A percentile compares a stretch with the other conserved stretches of the same genome.
phyloP scores from a whole-genome alignment of 2,888 invertebrate species.

The Raillietiella orientalis region DNA sequence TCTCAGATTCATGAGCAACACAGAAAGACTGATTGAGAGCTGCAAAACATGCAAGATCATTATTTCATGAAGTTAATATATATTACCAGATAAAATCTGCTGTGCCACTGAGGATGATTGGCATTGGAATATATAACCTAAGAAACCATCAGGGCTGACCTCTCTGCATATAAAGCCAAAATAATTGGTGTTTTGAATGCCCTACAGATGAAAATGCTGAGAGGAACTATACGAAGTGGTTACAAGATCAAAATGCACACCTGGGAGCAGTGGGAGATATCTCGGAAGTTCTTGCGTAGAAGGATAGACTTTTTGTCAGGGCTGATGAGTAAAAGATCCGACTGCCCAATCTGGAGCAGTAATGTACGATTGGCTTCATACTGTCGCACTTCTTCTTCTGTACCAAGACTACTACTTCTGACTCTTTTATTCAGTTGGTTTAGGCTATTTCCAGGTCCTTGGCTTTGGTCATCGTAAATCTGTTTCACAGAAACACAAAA shows the following conservation, averaged over 20 bases:
- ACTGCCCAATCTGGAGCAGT: slow-evolving; percentile 58
- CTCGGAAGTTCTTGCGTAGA: slow-evolving; percentile 52
- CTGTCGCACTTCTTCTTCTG: no score
- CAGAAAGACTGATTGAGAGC: slow-evolving; percentile 3
- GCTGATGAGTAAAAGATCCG: slow-evolving; percentile 60
- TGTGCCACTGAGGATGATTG: slow-evolving; percentile 48
- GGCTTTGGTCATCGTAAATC: no score
- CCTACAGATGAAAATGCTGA: slow-evolving; percentile 16
- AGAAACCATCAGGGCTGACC: slow-evolving; percentile 24
- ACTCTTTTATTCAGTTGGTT: no score
- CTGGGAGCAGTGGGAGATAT: slow-evolving; percentile 57
- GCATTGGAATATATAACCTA: slow-evolving; percentile 65
- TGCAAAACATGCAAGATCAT: slow-evolving; percentile 5
- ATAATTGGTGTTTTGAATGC: slow-evolving; percentile 43
- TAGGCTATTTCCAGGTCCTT: no score
- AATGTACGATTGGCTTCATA: slow-evolving; percentile 85
- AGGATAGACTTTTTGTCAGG: slow-evolving; percentile 69
- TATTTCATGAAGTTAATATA: background rate
- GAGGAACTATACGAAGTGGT: no score
- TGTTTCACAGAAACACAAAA: no score
- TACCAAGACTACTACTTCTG: no score
- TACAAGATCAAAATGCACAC: slow-evolving; percentile 12
- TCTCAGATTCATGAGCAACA: slow-evolving; percentile 5
- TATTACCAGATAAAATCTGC: slow-evolving; percentile 32
- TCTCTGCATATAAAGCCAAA: slow-evolving; percentile 85